A percentile compares a stretch with the other conserved stretches of the same genome.
Conservation (phyloP, 1,140 invertebrate genomes). For the Gerris buenoi region DNA sequence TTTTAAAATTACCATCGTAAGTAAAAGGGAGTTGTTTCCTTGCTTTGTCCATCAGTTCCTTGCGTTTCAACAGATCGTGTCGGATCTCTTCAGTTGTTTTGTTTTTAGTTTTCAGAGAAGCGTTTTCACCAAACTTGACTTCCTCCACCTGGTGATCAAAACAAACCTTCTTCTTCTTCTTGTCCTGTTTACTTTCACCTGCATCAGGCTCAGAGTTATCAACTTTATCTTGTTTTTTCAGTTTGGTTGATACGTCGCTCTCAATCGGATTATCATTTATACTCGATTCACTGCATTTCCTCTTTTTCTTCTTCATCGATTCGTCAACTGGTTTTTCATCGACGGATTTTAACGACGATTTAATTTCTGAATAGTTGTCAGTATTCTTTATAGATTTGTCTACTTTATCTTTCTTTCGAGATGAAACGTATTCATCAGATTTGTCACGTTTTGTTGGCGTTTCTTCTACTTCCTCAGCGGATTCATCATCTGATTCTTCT, state of each 20-base stretch:
- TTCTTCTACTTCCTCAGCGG: slow-evolving; percentile 26
- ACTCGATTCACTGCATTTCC: too few species aligned
- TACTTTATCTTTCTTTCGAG: slow-evolving; percentile 21
- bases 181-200: slow-evolving; percentile 14
- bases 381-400: slow-evolving; percentile 14
- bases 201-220: slow-evolving; percentile 17
- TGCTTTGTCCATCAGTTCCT: slow-evolving; percentile 40
- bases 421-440: slow-evolving; percentile 24
- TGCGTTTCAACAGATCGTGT: slow-evolving; percentile 30
- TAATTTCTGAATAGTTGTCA: too few species aligned
- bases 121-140: slow-evolving; percentile 9
- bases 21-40: slow-evolving; percentile 50
- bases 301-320: too few species aligned
- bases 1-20: slow-evolving; percentile 38
- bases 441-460: too few species aligned
- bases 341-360: too few species aligned
- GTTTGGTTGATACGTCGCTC: too few species aligned
- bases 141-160: slow-evolving; percentile 5
- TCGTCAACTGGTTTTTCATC: too few species aligned
- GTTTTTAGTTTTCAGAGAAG: slow-evolving; percentile 15
- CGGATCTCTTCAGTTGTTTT: slow-evolving; percentile 24
- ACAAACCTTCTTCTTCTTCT: slow-evolving; percentile 20
- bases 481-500: slow-evolving; percentile 19
- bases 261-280: too few species aligned
- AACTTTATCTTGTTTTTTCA: slow-evolving; percentile 9